Conservation (phyloP, 2,888 invertebrate species). For the Stenodema calcarata region DNA sequence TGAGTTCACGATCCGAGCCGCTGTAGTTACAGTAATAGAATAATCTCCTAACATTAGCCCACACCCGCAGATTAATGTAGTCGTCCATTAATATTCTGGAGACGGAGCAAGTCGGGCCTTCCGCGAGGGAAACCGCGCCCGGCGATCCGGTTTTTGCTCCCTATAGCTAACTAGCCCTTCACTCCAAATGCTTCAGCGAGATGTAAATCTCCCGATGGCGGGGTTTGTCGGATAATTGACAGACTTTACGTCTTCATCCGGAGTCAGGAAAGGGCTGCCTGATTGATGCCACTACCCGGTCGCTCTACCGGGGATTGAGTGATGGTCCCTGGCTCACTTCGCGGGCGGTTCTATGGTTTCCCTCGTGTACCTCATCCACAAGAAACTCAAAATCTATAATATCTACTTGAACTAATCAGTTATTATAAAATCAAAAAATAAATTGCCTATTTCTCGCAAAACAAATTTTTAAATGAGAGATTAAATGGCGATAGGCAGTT, state of each 20-base stretch:
- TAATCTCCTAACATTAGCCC: neutral
- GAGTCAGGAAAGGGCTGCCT: neutral
- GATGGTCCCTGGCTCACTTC: neutral
- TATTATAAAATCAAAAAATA: too few relatives aligned
- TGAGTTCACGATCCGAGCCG: too few relatives aligned
- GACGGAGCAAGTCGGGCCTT: neutral
- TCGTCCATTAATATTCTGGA: neutral
- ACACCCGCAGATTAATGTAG: neutral
- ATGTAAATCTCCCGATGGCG: neutral
- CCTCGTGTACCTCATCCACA: neutral
- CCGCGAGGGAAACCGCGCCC: neutral
- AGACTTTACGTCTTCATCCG: conserved; percentile 35
- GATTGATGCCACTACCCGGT: conserved; percentile 1
- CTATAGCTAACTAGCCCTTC: conserved; percentile 6
- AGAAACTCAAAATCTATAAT: too few relatives aligned
- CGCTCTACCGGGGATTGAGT: neutral
- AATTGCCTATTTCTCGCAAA: too few relatives aligned
- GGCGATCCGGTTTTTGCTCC: neutral
- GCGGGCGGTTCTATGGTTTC: neutral
- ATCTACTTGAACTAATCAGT: too few relatives aligned
- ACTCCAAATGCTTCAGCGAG: neutral
- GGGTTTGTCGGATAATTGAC: conserved; percentile 34
- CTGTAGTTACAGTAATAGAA: too few relatives aligned
- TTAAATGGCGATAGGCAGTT: too few relatives aligned
- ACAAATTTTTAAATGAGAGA: too few relatives aligned